These are phyloP conservation scores for Gobionotothen gibberifrons DNA, from an alignment of 2,797 vertebrate species.

Conservation along the genomic window DNA sequence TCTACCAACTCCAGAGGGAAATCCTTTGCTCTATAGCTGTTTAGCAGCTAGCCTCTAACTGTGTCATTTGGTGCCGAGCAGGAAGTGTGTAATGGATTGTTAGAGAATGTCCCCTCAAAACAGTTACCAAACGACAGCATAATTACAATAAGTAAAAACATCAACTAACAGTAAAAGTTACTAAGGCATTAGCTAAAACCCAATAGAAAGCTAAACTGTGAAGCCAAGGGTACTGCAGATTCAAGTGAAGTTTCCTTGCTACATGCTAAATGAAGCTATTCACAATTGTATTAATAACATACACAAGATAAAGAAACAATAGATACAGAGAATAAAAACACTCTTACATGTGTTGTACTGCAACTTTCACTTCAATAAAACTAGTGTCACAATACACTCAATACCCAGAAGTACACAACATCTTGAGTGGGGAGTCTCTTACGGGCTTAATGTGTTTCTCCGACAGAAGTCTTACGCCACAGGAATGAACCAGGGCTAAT, in stretches of 20 bases:
- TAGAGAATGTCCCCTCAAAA: not conserved
- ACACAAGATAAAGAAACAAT: no score
- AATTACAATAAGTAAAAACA: not conserved
- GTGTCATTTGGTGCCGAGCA: not conserved
- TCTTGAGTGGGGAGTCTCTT: slow-evolving; percentile 4
- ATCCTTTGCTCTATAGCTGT: not conserved
- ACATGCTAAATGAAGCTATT: not conserved
- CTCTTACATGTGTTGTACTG: not conserved
- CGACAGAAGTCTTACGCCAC: slow-evolving; percentile 37
- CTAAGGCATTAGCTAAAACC: not conserved
- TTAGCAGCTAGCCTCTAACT: not conserved
- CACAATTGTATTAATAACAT: not conserved
- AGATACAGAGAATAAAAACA: not conserved
- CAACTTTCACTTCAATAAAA: not conserved
- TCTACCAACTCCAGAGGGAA: not conserved
- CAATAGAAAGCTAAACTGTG: not conserved
- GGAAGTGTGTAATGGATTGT: not conserved
- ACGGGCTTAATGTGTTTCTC: slow-evolving; percentile 12
- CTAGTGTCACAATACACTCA: not conserved
- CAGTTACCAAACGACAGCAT: not conserved
- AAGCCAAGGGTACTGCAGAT: not conserved
- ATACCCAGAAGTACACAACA: slow-evolving; percentile 4
- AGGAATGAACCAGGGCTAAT: slow-evolving; percentile 57
- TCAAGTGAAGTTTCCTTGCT: not conserved
- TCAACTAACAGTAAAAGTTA: not conserved